Conservation (phyloP, 2,888 invertebrate species). For the Spodoptera exigua region DNA sequence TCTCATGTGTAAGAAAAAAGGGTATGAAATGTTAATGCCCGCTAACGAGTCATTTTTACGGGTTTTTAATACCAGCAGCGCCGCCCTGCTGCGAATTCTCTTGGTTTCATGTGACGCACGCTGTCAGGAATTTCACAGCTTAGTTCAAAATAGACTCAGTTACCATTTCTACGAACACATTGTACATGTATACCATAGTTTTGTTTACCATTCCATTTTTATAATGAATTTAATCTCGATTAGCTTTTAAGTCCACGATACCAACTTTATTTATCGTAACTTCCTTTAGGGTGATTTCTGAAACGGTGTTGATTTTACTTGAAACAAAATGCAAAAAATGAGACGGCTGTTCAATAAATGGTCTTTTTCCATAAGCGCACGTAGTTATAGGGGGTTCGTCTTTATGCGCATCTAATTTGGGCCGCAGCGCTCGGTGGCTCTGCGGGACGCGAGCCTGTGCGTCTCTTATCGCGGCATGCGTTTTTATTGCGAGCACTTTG, state of each 20-base stretch:
- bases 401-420: slow-evolving; percentile 88
- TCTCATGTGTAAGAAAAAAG: slow-evolving; percentile 28
- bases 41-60: slow-evolving; percentile 31
- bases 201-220: no score
- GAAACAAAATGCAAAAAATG: slow-evolving; percentile 22
- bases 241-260: no score
- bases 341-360: slow-evolving; percentile 39
- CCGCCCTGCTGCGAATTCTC: slow-evolving; percentile 20
- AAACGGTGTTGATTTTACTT: slow-evolving; percentile 5
- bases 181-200: no score
- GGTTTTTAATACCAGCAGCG: slow-evolving; percentile 25
- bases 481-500: slow-evolving; percentile 87
- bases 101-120: slow-evolving; percentile 4
- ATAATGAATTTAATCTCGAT: no score
- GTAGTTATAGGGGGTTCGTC: slow-evolving; percentile 61
- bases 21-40: slow-evolving; percentile 22
- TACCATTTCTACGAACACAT: slow-evolving; percentile 16
- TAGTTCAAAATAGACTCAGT: slow-evolving; percentile 15
- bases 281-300: no score
- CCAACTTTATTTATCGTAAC: no score
- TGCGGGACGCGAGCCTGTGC: slow-evolving; percentile 69
- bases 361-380: slow-evolving; percentile 46
- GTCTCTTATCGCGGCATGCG: slow-evolving; percentile 77
- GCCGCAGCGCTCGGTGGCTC: slow-evolving; percentile 67
- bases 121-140: slow-evolving; percentile 15